A percentile compares a stretch with the other conserved stretches of the same genome.
Evolutionary conservation across 2,113 vertebrate species (phyloP).

Genomic region (Neoarius graeffei): DNA sequence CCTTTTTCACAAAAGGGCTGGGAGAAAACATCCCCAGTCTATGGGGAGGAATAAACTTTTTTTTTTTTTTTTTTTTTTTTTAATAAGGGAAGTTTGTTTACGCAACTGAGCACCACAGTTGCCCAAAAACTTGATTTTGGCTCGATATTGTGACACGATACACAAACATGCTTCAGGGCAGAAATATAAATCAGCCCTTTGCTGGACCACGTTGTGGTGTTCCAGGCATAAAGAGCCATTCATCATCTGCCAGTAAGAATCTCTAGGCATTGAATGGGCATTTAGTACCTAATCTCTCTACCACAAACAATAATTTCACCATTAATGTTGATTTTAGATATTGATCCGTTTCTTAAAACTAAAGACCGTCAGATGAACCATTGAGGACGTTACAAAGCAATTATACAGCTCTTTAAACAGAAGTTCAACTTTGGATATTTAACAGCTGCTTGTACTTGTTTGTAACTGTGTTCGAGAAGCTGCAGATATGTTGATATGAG

Average conservation of each 20-base stretch:
- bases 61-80: no score
- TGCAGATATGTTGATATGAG: neutral
- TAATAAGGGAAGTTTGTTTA: neutral
- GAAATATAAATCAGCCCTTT: neutral
- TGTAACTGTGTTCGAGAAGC: neutral
- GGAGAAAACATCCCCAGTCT: neutral
- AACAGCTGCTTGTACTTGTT: neutral
- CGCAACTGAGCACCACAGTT: neutral
- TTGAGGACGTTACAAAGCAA: neutral
- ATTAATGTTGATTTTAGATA: neutral
- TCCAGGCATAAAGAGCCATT: neutral
- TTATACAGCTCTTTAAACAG: no score
- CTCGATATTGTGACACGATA: neutral
- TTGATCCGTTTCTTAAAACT: neutral
- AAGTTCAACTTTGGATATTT: neutral
- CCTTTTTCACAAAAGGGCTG: neutral
- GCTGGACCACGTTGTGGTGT: neutral
- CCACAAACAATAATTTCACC: neutral
- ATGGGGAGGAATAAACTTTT: no score
- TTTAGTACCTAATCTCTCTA: neutral
- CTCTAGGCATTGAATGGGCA: neutral
- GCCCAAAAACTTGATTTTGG: neutral
- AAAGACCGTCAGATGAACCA: neutral
- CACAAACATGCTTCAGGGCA: neutral
- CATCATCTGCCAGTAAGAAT: neutral